phyloP scores from a whole-genome alignment of 2,113 vertebrate species.

The Pleuronectes platessa region DNA sequence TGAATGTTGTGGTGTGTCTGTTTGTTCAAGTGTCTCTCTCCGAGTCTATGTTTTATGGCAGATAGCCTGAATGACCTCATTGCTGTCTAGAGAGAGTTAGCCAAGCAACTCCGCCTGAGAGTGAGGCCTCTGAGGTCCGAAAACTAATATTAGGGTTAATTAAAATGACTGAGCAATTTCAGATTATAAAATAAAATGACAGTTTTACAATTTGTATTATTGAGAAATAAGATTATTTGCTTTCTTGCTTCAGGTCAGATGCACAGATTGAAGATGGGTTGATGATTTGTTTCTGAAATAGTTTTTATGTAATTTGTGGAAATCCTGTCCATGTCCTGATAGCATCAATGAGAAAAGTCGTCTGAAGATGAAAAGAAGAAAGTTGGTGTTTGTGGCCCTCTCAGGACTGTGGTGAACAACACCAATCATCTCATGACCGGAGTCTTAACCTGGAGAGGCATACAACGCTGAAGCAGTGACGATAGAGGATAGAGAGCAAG shows the following conservation, averaged over 20 bases:
- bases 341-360: too few species aligned
- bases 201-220: too few species aligned
- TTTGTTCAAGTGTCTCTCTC: slow-evolving; percentile 51
- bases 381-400: too few species aligned
- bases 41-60: slow-evolving; percentile 40
- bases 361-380: too few species aligned
- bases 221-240: background rate
- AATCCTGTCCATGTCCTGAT: too few species aligned
- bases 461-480: too few species aligned
- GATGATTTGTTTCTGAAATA: too few species aligned
- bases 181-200: background rate
- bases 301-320: too few species aligned
- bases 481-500: too few species aligned
- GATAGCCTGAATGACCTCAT: slow-evolving; percentile 60
- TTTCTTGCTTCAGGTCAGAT: background rate
- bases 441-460: too few species aligned
- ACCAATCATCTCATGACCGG: too few species aligned
- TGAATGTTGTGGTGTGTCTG: slow-evolving; percentile 53
- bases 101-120: slow-evolving; percentile 27
- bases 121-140: background rate
- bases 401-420: too few species aligned
- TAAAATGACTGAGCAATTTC: background rate
- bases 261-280: background rate
- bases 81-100: slow-evolving; percentile 48
- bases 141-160: background rate